Conservation (phyloP, 2,797 vertebrate species). For the Arrhamphus sclerolepis region DNA sequence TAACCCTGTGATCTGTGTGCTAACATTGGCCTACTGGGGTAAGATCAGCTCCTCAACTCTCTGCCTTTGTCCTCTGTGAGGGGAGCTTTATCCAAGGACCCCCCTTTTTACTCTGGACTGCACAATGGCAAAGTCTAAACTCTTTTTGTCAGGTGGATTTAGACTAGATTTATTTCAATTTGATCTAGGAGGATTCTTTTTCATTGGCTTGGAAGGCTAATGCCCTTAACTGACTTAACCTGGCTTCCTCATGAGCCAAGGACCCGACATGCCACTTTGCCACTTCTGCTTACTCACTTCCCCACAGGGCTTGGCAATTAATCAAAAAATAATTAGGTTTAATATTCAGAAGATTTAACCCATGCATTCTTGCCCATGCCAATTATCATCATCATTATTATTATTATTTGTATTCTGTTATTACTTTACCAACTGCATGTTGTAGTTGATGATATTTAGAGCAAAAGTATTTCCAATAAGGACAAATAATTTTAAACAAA, state of each 20-base stretch:
- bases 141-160: conserved; percentile 87
- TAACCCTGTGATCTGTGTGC: conserved; percentile 79
- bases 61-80: conserved; percentile 75
- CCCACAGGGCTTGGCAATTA: too few species aligned
- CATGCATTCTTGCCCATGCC: too few species aligned
- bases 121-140: conserved; percentile 84
- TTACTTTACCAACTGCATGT: too few species aligned
- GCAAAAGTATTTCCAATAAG: too few species aligned
- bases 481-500: too few species aligned
- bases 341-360: conserved; percentile 39
- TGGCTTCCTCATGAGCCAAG: conserved; percentile 82
- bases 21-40: conserved; percentile 79
- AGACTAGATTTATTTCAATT: conserved; percentile 88
- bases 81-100: conserved; percentile 80
- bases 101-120: conserved; percentile 84
- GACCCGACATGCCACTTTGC: conserved; percentile 70
- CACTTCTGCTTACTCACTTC: conserved; percentile 53
- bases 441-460: too few species aligned
- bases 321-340: conserved; percentile 21
- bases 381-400: too few species aligned
- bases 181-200: conserved; percentile 85
- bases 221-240: conserved; percentile 87
- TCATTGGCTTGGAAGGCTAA: conserved; percentile 91
- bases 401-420: too few species aligned
- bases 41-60: conserved; percentile 73